These are phyloP conservation scores for Brachypodius melanocephalos DNA, from an alignment of 2,113 vertebrate species.

Conservation along the genomic window DNA sequence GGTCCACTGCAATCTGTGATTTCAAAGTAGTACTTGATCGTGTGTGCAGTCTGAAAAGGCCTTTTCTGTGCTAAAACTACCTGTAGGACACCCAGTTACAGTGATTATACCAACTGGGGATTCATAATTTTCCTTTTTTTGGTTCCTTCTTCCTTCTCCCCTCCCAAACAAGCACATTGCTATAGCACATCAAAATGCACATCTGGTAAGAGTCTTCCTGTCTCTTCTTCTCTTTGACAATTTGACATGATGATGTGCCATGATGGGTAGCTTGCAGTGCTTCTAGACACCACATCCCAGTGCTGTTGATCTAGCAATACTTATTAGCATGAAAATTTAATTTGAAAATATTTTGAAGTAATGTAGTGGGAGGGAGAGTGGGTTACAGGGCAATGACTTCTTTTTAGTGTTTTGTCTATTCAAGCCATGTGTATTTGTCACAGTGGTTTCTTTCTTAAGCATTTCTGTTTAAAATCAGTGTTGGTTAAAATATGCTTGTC, in stretches of 20 bases:
- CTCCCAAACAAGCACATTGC: not conserved
- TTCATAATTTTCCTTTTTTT: not conserved
- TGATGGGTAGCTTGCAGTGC: not conserved
- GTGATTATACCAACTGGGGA: not conserved
- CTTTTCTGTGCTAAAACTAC: not conserved
- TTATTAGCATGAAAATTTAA: constrained; percentile 11
- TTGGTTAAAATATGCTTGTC: not conserved
- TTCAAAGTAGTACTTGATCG: not conserved
- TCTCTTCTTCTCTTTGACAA: not conserved
- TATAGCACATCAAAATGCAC: constrained; percentile 22
- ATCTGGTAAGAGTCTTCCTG: not conserved
- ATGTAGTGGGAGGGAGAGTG: not conserved
- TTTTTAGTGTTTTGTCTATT: not conserved
- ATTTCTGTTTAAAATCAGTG: not conserved
- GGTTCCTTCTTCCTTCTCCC: not conserved
- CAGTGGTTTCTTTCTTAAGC: not conserved
- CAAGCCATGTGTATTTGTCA: not conserved
- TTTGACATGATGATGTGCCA: not conserved
- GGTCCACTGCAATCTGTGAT: not conserved
- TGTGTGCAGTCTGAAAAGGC: constrained; percentile 2
- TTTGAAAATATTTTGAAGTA: not conserved
- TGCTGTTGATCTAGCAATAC: constrained; percentile 18
- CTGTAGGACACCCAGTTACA: not conserved
- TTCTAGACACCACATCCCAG: not conserved
- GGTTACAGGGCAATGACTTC: not conserved